Conservation (phyloP, 1,140 invertebrate species). For the Drosophila varians region DNA sequence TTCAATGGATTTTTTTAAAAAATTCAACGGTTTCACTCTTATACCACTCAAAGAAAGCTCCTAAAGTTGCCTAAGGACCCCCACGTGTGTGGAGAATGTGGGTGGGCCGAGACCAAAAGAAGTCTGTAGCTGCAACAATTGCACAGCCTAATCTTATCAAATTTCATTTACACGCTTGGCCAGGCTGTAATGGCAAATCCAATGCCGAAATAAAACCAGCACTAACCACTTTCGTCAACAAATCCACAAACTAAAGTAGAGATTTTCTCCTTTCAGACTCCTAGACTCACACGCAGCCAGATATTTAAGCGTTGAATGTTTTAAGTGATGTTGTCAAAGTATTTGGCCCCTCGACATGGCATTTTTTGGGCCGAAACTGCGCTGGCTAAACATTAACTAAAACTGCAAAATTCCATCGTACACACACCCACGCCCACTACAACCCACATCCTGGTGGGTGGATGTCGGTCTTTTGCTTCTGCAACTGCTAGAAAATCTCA, state of each 20-base stretch:
- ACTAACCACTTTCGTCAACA: slow-evolving; percentile 23
- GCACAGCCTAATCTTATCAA: slow-evolving; percentile 47
- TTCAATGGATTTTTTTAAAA: slow-evolving; percentile 34
- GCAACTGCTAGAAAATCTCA: slow-evolving; percentile 54
- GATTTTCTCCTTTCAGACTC: background rate
- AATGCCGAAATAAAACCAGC: slow-evolving; percentile 28
- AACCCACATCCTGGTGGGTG: slow-evolving; percentile 9
- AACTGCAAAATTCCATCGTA: slow-evolving; percentile 56
- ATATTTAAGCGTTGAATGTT: background rate
- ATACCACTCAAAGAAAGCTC: slow-evolving; percentile 71
- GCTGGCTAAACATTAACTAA: slow-evolving; percentile 55
- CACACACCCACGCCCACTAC: background rate
- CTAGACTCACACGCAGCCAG: background rate
- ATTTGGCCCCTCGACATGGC: slow-evolving; percentile 17
- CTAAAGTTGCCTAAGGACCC: background rate
- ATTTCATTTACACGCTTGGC: slow-evolving; percentile 60
- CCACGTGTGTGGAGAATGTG: background rate
- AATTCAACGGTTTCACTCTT: slow-evolving; percentile 67
- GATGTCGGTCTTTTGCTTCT: slow-evolving; percentile 38
- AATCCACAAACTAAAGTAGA: background rate
- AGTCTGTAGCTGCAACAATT: slow-evolving; percentile 33
- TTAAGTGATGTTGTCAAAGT: slow-evolving; percentile 29
- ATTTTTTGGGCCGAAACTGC: slow-evolving; percentile 31
- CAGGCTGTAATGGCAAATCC: slow-evolving; percentile 42
- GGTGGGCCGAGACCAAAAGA: background rate